Evolutionary conservation across 2,113 vertebrate genomes (phyloP), one percentile per base, ranked within the genome.

Genomic region (Herpailurus yagouaroundi): DNA sequence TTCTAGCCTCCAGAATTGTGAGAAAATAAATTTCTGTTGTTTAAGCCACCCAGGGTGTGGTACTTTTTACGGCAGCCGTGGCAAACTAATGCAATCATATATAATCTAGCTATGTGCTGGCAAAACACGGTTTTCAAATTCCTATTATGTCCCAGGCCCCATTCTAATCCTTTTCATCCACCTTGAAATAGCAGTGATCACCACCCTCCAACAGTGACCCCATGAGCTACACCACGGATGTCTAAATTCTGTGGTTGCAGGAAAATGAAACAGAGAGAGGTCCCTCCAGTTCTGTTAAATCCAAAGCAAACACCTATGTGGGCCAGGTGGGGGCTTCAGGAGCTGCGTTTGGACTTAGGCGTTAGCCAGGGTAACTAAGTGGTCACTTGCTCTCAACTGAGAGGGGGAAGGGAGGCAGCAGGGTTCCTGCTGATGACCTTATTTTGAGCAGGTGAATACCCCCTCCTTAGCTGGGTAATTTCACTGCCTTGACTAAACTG

Each of bases 221-320:
- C 38, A 45, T 29, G 77, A 69, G 16, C 38, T 60, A 82, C 87
- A 77, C 18, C 60, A 68, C 38, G n/a, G 8, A 80, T 87, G 83
- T 36, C 66, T 90, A 33, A 94, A 45, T 95, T 63, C 55, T 74
- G 7, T 69, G 68, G 52, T 88, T 95, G 64, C n/a, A 80, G 88
- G 68, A 80, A 95, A 91, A 81, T 38, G 57, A 94, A 91, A 80
- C 48, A 33, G 38, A 95, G 73, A 68, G 33, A 69, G 77, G 63
- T 60, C 63, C 55, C 91, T 94, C 91, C 66, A 19, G n/a, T 95
- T 91, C 84, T 63, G 16, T 66, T 88, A 79, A 76, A 18, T 38
- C 33, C 21, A 71, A 89, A 94, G 63, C 81, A 73, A 86, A 88
- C 27, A n/a, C 23, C 64, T 74, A 27, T 16, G 19, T 48, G 88